A percentile compares a stretch with the other conserved stretches of the same genome.
Conservation (phyloP, 2,888 invertebrate genomes). For the Ramazzottius varieornatus region DNA sequence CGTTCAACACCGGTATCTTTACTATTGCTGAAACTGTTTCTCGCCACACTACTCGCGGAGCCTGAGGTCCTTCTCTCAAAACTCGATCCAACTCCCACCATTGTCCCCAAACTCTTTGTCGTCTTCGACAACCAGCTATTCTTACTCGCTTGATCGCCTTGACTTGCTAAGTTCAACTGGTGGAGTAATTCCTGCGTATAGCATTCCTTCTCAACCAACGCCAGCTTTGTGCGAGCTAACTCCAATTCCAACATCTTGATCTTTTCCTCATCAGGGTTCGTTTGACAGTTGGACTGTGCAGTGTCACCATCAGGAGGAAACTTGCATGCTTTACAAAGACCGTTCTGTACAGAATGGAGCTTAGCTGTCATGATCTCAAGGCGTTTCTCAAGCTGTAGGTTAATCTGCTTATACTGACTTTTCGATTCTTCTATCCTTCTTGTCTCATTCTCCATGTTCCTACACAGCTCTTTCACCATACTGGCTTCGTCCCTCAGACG, state of each 20-base stretch:
- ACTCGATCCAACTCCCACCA: not conserved
- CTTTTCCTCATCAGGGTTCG: constrained; percentile 31
- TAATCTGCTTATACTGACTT: not conserved
- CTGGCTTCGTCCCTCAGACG: constrained; percentile 36
- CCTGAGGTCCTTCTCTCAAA: not conserved
- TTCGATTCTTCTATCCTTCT: too few relatives aligned
- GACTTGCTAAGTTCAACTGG: not conserved
- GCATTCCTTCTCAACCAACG: constrained; percentile 86
- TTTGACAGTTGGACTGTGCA: too few relatives aligned
- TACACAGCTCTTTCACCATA: constrained; percentile 16
- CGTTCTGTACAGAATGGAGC: not conserved
- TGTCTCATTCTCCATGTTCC: not conserved
- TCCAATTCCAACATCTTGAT: constrained; percentile 75
- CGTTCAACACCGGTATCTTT: not conserved
- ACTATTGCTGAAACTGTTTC: not conserved
- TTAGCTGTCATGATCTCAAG: not conserved
- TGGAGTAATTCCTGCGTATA: constrained; percentile 43
- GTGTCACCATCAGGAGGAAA: too few relatives aligned
- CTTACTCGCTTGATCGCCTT: not conserved
- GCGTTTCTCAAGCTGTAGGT: not conserved
- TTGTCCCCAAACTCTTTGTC: not conserved
- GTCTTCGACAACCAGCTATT: not conserved
- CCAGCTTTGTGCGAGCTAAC: constrained; percentile 79
- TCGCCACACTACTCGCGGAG: not conserved
- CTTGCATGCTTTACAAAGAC: not conserved